Evolutionary conservation across 2,113 vertebrate species (phyloP).

Genomic region (Brachionichthys hirsutus): DNA sequence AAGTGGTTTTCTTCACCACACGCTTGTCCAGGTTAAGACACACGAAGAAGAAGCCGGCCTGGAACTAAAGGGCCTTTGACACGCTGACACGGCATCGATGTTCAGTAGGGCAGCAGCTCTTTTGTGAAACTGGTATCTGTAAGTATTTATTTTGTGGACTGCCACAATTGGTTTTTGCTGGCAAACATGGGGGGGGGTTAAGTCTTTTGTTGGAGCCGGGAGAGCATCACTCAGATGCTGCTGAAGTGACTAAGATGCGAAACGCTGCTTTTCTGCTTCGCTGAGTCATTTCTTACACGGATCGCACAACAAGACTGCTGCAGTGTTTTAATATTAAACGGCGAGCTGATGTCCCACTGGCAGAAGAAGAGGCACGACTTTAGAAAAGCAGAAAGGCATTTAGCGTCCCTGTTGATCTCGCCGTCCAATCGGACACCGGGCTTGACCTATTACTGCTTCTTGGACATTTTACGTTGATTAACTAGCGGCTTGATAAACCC

Average conservation of each 20-base stretch:
- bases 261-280: constrained; percentile 58
- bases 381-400: too few relatives aligned
- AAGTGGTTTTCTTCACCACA: constrained; percentile 38
- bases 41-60: constrained; percentile 20
- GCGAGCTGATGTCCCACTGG: too few relatives aligned
- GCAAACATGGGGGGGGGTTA: constrained; percentile 56
- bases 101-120: constrained; percentile 49
- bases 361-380: too few relatives aligned
- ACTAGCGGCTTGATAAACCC: too few relatives aligned
- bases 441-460: too few relatives aligned
- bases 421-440: too few relatives aligned
- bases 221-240: constrained; percentile 54
- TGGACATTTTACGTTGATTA: too few relatives aligned
- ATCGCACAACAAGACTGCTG: constrained; percentile 8
- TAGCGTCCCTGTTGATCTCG: too few relatives aligned
- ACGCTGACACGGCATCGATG: constrained; percentile 36
- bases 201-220: constrained; percentile 66
- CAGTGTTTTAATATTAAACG: constrained; percentile 35
- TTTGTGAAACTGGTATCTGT: constrained; percentile 71
- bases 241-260: constrained; percentile 43
- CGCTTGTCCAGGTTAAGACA: constrained; percentile 45
- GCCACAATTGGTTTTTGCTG: constrained; percentile 74
- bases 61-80: constrained; percentile 31
- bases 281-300: background rate
- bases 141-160: constrained; percentile 70